phyloP scores from a whole-genome alignment of 2,888 invertebrate species.

The Phragmatobia fuliginosa region DNA sequence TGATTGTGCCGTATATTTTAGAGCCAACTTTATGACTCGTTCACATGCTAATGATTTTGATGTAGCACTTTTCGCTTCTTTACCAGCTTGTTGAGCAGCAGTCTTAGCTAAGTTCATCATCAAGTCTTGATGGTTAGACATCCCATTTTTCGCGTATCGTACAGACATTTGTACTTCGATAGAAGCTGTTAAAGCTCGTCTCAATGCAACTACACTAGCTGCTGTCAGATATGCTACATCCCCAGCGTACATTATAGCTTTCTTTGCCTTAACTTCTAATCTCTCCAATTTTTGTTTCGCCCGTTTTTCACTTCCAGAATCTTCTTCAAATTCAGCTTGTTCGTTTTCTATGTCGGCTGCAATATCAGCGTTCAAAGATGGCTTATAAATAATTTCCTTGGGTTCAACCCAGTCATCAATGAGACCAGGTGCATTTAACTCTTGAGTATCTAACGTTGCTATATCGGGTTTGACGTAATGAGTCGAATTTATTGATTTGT shows the following conservation, averaged over 20 bases:
- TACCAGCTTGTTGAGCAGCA: slow-evolving; percentile 82
- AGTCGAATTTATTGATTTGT: slow-evolving; percentile 69
- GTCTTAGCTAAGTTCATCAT: slow-evolving; percentile 84
- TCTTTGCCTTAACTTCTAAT: slow-evolving; percentile 79
- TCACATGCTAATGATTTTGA: slow-evolving; percentile 80
- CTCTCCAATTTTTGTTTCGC: slow-evolving; percentile 74
- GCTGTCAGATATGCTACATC: slow-evolving; percentile 82
- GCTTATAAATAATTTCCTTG: slow-evolving; percentile 67
- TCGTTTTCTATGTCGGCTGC: slow-evolving; percentile 79
- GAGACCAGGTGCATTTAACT: slow-evolving; percentile 65
- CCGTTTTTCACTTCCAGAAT: slow-evolving; percentile 68
- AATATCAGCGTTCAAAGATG: slow-evolving; percentile 69
- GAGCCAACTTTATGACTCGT: slow-evolving; percentile 76
- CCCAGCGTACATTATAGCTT: slow-evolving; percentile 82
- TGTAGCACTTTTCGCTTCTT: slow-evolving; percentile 80
- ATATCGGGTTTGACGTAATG: slow-evolving; percentile 60
- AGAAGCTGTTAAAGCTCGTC: slow-evolving; percentile 80
- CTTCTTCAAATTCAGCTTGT: slow-evolving; percentile 73
- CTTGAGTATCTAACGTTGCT: slow-evolving; percentile 66
- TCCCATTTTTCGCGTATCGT: slow-evolving; percentile 77
- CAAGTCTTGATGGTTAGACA: slow-evolving; percentile 80
- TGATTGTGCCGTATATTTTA: slow-evolving; percentile 81
- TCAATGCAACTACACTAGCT: slow-evolving; percentile 80
- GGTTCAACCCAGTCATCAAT: slow-evolving; percentile 75
- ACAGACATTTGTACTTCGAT: slow-evolving; percentile 84